Conservation (phyloP, 2,888 invertebrate genomes). For the Tipula helvola region DNA sequence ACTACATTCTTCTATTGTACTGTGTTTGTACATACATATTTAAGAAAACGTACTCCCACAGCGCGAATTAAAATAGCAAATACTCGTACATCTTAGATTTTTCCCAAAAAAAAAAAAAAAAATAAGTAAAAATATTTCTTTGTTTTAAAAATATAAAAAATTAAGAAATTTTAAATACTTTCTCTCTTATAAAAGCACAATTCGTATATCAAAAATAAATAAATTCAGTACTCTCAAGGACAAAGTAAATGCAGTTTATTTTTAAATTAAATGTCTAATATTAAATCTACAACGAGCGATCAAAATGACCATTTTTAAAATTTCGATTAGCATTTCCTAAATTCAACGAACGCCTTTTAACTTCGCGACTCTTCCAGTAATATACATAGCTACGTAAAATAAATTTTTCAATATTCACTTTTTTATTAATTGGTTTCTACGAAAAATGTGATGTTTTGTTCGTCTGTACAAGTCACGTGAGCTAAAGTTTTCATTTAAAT, state of each 20-base stretch:
- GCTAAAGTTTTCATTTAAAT: neutral
- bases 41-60: neutral
- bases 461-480: neutral
- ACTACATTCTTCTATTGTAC: neutral
- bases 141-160: neutral
- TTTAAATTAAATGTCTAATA: neutral
- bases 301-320: too few species aligned
- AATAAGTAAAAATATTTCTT: neutral
- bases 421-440: too few species aligned
- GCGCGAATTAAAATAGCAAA: neutral
- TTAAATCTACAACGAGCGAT: too few species aligned
- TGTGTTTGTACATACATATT: neutral
- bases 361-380: too few species aligned
- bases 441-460: too few species aligned
- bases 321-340: too few species aligned
- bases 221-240: neutral
- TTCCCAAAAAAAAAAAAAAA: neutral
- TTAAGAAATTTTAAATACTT: neutral
- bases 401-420: too few species aligned
- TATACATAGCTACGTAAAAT: too few species aligned
- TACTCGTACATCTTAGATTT: neutral
- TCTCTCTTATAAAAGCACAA: neutral
- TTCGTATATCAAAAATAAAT: neutral
- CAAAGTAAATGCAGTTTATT: neutral
- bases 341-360: too few species aligned